These are phyloP conservation scores for Himalopsyche anomala DNA, from an alignment of 2,888 invertebrate species.

Conservation along the genomic window DNA sequence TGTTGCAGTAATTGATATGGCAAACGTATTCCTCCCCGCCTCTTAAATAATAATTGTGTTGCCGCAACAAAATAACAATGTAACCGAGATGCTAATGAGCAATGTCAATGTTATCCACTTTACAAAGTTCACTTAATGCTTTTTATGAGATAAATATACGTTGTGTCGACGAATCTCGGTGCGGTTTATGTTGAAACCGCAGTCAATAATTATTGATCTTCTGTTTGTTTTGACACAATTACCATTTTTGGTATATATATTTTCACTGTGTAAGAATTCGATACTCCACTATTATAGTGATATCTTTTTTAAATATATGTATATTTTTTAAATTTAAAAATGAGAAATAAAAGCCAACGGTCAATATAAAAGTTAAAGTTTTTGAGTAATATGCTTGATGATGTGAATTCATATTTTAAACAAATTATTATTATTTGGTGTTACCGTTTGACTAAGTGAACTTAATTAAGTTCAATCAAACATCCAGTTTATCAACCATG, in stretches of 20 bases:
- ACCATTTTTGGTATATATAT: too few species aligned
- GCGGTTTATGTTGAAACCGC: too few species aligned
- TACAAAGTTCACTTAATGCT: neutral
- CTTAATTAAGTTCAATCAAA: neutral
- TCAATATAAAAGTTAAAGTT: too few species aligned
- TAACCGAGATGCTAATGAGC: neutral
- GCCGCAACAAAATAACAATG: neutral
- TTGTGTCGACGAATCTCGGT: too few species aligned
- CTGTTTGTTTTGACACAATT: too few species aligned
- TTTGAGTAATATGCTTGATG: neutral
- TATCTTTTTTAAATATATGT: too few species aligned
- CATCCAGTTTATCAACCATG: neutral
- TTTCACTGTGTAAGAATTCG: too few species aligned
- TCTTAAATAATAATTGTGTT: neutral
- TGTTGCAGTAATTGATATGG: neutral
- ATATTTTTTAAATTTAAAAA: too few species aligned
- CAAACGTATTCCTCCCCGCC: neutral
- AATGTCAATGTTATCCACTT: slow-evolving; percentile 12
- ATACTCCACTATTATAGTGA: too few species aligned
- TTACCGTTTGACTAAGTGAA: neutral
- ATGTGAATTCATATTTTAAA: neutral
- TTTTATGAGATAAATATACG: too few species aligned
- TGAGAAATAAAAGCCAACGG: too few species aligned
- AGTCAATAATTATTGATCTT: too few species aligned
- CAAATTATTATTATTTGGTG: neutral